These are phyloP conservation scores for Laticauda colubrina DNA, from an alignment of 2,113 vertebrate genomes.

Conservation along the genomic window DNA sequence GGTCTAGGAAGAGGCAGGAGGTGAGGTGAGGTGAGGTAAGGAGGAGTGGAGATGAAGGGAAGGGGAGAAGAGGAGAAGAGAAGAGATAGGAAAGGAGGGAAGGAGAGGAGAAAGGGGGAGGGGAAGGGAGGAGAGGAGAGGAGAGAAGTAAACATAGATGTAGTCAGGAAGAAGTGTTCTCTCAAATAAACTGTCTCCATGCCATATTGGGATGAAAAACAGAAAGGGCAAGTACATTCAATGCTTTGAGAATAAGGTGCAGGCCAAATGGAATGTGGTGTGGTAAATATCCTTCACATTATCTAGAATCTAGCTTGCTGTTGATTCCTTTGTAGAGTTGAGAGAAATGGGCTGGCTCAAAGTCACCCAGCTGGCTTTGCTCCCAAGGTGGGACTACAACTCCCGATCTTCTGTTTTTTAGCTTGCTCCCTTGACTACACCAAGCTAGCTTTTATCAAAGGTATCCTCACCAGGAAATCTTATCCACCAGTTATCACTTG, in stretches of 20 bases:
- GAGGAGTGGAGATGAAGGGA: no score
- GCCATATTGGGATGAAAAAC: not conserved
- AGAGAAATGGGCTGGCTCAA: not conserved
- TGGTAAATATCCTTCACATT: not conserved
- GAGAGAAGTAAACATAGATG: not conserved
- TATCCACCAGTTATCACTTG: slow-evolving; percentile 23
- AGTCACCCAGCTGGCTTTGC: not conserved
- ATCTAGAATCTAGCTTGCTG: not conserved
- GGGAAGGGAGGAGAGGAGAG: no score
- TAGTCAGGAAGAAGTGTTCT: not conserved
- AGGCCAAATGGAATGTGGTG: not conserved
- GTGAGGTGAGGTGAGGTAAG: no score
- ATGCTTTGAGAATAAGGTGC: not conserved
- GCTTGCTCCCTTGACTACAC: not conserved
- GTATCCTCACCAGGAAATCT: not conserved
- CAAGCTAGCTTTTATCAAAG: not conserved
- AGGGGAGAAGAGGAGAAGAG: no score
- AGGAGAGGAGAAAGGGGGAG: no score
- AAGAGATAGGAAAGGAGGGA: no score
- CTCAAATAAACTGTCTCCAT: not conserved
- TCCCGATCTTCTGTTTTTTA: not conserved
- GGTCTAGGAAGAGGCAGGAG: not conserved
- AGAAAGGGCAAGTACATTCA: not conserved
- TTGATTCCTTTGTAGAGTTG: no score
- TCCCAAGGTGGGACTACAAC: not conserved